These are phyloP conservation scores for Hypotaenidia okinawae DNA, from an alignment of 2,797 vertebrate species.

Conservation along the genomic window DNA sequence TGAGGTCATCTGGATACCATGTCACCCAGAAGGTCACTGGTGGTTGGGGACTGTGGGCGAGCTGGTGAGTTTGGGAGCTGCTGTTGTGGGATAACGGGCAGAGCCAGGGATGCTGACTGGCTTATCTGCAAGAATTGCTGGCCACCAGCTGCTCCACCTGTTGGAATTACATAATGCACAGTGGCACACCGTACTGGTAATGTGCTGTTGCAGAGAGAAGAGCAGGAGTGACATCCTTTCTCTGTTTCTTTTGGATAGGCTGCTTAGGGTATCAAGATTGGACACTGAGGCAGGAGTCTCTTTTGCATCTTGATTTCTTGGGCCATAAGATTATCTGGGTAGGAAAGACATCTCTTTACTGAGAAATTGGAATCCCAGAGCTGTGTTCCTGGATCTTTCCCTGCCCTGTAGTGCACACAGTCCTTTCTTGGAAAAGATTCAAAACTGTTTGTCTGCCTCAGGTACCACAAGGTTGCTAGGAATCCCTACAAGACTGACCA, in stretches of 20 bases:
- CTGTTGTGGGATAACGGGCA: background rate
- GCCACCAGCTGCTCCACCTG: background rate
- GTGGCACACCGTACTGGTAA: background rate
- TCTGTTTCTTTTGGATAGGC: background rate
- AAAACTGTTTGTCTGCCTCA: conserved; percentile 11
- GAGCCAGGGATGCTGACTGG: background rate
- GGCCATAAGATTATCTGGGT: background rate
- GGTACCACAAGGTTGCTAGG: conserved; percentile 66
- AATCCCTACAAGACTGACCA: conserved; percentile 71
- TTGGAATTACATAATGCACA: background rate
- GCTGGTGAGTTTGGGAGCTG: background rate
- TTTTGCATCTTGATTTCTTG: background rate
- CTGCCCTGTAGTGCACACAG: rapidly evolving
- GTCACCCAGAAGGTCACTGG: background rate
- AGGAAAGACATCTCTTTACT: background rate
- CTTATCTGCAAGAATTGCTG: background rate
- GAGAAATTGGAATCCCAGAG: background rate
- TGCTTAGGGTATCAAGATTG: background rate
- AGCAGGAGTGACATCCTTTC: background rate
- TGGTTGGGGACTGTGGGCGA: background rate
- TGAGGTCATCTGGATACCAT: rapidly evolving
- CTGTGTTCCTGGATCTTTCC: background rate
- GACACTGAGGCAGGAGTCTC: background rate
- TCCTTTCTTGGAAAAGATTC: background rate
- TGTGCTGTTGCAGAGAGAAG: background rate